Conservation (phyloP, 2,113 vertebrate genomes). For the Periophthalmus modestus region DNA sequence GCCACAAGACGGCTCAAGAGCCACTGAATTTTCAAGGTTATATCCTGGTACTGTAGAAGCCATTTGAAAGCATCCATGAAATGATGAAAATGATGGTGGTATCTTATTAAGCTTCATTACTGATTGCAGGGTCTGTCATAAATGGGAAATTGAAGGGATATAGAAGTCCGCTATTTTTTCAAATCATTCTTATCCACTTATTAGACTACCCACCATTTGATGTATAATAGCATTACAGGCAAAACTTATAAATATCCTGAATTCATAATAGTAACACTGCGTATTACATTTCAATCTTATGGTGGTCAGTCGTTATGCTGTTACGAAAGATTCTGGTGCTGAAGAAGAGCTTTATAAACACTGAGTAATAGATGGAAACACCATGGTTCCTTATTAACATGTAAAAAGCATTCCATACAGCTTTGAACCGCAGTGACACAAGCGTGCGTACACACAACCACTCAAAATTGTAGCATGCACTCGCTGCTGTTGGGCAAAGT, state of each 20-base stretch:
- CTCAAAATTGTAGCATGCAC: constrained; percentile 17
- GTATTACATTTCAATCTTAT: background rate
- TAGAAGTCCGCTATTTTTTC: background rate
- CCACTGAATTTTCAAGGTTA: constrained; percentile 37
- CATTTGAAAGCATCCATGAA: constrained; percentile 8
- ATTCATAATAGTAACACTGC: background rate
- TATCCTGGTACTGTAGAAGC: background rate
- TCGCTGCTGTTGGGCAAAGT: constrained; percentile 57
- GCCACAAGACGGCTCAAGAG: constrained; percentile 12
- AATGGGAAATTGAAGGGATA: no score
- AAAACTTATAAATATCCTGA: background rate
- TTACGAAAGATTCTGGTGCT: constrained; percentile 15
- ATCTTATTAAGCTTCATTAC: constrained; percentile 12
- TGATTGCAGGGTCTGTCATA: constrained; percentile 2
- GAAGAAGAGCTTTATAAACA: constrained; percentile 22
- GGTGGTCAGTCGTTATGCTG: background rate
- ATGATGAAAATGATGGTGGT: constrained; percentile 17
- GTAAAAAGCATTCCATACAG: constrained; percentile 68
- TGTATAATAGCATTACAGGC: background rate
- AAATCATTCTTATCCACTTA: background rate
- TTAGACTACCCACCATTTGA: background rate
- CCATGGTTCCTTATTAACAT: constrained; percentile 59
- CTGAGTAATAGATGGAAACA: constrained; percentile 27
- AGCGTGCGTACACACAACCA: background rate
- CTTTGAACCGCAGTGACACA: constrained; percentile 44